These are phyloP conservation scores for Schizotus pectinicornis DNA, from an alignment of 2,888 invertebrate genomes.

Conservation along the genomic window DNA sequence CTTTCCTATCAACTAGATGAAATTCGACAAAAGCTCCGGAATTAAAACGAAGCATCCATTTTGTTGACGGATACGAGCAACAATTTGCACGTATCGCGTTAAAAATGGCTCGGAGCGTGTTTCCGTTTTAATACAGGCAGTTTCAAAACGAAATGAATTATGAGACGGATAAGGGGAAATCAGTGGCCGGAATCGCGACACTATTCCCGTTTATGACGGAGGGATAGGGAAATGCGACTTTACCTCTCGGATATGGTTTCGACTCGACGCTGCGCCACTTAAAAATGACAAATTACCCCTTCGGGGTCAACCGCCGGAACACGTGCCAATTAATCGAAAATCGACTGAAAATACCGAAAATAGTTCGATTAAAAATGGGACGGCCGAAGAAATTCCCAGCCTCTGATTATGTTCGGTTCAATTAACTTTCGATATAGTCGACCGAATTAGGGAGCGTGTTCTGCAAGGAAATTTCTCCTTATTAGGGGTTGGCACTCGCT, in stretches of 20 bases:
- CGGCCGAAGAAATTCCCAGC: neutral
- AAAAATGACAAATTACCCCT: slow-evolving; percentile 18
- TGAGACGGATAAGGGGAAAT: no score
- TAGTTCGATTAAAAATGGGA: neutral
- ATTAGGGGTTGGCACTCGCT: slow-evolving; percentile 7
- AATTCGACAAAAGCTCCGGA: no score
- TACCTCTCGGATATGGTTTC: neutral
- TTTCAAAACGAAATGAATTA: no score
- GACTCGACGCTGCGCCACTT: slow-evolving; percentile 1
- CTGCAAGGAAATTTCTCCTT: slow-evolving; percentile 7
- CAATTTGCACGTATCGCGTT: no score
- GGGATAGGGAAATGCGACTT: no score
- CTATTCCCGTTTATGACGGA: no score
- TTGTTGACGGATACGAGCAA: no score
- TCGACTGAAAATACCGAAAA: neutral
- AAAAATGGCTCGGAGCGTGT: no score
- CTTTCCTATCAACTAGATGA: no score
- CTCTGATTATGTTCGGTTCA: slow-evolving; percentile 6
- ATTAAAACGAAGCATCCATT: no score
- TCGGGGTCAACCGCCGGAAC: slow-evolving; percentile 1
- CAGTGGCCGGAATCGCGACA: no score
- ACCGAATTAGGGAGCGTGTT: slow-evolving; percentile 3
- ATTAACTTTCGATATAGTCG: slow-evolving; percentile 6
- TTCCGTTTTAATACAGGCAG: no score
- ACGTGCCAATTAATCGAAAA: neutral